phyloP scores from a whole-genome alignment of 2,888 invertebrate species.

The Rapana venosa region DNA sequence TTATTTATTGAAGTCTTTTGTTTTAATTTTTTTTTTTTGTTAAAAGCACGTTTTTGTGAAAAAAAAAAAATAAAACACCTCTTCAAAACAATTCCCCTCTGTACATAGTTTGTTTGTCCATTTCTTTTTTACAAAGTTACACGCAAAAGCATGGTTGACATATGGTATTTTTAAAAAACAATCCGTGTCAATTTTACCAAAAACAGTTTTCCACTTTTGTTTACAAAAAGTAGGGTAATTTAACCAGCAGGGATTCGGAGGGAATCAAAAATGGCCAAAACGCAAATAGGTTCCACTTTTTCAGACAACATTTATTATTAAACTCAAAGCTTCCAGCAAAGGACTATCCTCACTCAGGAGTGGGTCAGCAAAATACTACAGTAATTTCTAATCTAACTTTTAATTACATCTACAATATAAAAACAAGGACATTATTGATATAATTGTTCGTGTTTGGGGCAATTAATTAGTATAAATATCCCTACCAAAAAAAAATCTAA shows the following conservation, averaged over 20 bases:
- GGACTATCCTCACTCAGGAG: not conserved
- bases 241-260: conserved; percentile 65
- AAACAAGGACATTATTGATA: not conserved
- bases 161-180: not conserved
- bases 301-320: not conserved
- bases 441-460: too few relatives aligned
- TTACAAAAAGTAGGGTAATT: conserved; percentile 19
- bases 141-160: conserved; percentile 27
- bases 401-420: not conserved
- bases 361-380: not conserved
- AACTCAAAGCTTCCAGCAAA: not conserved
- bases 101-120: conserved; percentile 31
- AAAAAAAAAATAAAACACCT: conserved; percentile 21
- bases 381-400: too few relatives aligned
- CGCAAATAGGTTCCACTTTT: not conserved
- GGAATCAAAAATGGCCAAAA: conserved; percentile 71
- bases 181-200: conserved; percentile 35
- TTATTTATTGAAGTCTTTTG: not conserved
- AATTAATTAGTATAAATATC: not conserved
- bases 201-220: not conserved
- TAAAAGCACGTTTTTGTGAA: not conserved
- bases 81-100: not conserved
- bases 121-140: conserved; percentile 21
- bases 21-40: too few relatives aligned
- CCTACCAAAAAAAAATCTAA: not conserved